A percentile compares a stretch with the other conserved stretches of the same genome.
phyloP scores from a whole-genome alignment of 2,797 vertebrate genomes.

The Taenioides sp. region DNA sequence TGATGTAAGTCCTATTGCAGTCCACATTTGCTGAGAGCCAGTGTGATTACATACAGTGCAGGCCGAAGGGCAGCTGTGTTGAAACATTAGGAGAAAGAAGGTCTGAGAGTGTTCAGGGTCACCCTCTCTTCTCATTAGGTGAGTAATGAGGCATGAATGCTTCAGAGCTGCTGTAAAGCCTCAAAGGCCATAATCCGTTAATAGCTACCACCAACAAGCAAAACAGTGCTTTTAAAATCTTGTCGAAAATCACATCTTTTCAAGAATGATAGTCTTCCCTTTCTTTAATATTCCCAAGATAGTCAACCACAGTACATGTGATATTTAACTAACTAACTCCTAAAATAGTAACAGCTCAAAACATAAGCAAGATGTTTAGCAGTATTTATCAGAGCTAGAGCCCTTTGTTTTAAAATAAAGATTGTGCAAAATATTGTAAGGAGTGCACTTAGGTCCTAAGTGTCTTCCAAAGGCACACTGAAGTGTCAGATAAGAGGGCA shows the following conservation, averaged over 20 bases:
- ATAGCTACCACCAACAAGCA: slow-evolving; percentile 55
- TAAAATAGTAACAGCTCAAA: too few species aligned
- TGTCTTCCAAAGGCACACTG: slow-evolving; percentile 45
- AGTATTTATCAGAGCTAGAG: too few species aligned
- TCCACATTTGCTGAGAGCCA: slow-evolving; percentile 18
- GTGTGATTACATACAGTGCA: slow-evolving; percentile 21
- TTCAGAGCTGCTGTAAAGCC: slow-evolving; percentile 60
- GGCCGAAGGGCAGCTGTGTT: slow-evolving; percentile 31
- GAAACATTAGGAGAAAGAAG: slow-evolving; percentile 45
- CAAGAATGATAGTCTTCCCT: neutral
- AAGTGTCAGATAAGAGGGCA: slow-evolving; percentile 71
- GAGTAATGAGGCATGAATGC: slow-evolving; percentile 72
- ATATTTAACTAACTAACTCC: too few species aligned
- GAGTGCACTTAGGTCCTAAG: slow-evolving; percentile 1
- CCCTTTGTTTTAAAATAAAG: neutral
- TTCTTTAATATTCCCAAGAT: neutral
- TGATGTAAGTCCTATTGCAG: neutral
- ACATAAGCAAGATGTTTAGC: too few species aligned
- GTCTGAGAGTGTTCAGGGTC: slow-evolving; percentile 58
- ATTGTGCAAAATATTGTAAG: neutral
- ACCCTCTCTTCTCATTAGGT: slow-evolving; percentile 75
- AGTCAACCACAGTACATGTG: too few species aligned
- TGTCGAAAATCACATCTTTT: neutral
- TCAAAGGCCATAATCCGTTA: slow-evolving; percentile 69
- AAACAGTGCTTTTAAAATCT: slow-evolving; percentile 28